These are phyloP conservation scores for Danaus melanippus DNA, from an alignment of 1,140 invertebrate species.

Conservation along the genomic window DNA sequence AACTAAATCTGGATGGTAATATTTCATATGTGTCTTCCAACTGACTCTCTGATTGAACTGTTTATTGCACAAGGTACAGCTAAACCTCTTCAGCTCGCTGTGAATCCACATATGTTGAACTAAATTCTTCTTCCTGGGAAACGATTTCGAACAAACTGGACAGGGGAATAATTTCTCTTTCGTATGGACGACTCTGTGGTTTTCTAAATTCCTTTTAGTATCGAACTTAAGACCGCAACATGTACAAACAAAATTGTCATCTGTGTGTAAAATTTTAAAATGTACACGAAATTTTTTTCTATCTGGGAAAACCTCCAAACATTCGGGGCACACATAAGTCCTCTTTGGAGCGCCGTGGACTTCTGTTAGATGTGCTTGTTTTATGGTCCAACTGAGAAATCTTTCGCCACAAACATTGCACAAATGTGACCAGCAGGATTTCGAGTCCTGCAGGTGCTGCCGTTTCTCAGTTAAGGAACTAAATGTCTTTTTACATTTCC, in stretches of 20 bases:
- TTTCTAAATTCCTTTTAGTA: constrained; percentile 37
- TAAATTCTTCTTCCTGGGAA: constrained; percentile 67
- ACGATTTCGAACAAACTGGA: constrained; percentile 66
- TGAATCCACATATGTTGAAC: constrained; percentile 70
- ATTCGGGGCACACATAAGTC: constrained; percentile 37
- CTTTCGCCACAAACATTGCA: constrained; percentile 38
- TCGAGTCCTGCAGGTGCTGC: constrained; percentile 29
- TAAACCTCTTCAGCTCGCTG: constrained; percentile 47
- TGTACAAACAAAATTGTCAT: constrained; percentile 32
- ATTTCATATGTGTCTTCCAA: constrained; percentile 53
- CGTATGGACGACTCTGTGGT: constrained; percentile 47
- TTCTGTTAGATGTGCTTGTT: constrained; percentile 30
- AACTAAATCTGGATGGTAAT: constrained; percentile 40
- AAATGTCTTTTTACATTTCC: constrained; percentile 41
- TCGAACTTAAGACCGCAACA: constrained; percentile 39
- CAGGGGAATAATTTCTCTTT: constrained; percentile 50
- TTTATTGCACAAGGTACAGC: constrained; percentile 69
- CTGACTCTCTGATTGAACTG: constrained; percentile 65
- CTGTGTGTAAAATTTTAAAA: constrained; percentile 37
- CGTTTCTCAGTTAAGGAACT: constrained; percentile 28
- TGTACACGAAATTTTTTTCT: constrained; percentile 35
- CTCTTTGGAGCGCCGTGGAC: constrained; percentile 33
- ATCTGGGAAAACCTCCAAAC: constrained; percentile 30
- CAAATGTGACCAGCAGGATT: constrained; percentile 36
- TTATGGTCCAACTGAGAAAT: constrained; percentile 37